Conservation (phyloP, 2,113 vertebrate genomes). For the Xiphophorus couchianus region DNA sequence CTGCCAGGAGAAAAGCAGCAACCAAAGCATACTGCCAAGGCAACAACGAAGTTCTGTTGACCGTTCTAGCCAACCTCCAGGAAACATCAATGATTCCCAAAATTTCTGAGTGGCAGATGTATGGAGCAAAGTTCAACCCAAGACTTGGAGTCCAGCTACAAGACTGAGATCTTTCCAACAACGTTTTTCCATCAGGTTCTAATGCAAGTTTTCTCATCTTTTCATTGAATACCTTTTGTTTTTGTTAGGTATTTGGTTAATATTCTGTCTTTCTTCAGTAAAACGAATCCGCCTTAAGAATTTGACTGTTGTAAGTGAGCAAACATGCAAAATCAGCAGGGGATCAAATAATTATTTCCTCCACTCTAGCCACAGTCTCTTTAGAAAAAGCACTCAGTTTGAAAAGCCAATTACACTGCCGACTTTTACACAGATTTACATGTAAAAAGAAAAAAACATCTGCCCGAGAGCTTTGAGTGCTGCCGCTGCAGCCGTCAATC, state of each 20-base stretch:
- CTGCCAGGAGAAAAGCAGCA: too few species aligned
- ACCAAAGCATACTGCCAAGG: too few species aligned
- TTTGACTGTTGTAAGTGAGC: background rate
- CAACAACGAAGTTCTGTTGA: background rate
- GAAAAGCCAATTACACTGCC: constrained; percentile 11
- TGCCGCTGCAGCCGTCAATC: constrained; percentile 24
- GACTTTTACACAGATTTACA: constrained; percentile 12
- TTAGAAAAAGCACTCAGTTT: background rate
- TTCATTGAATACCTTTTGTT: too few species aligned
- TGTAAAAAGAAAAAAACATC: background rate
- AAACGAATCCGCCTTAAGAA: too few species aligned
- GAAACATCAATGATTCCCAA: background rate
- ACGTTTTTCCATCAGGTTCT: background rate
- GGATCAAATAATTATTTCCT: background rate
- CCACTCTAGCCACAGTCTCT: background rate
- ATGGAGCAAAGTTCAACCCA: too few species aligned
- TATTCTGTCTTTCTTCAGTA: too few species aligned
- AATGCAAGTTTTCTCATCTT: background rate
- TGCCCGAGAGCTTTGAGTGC: constrained; percentile 18
- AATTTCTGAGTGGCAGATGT: too few species aligned
- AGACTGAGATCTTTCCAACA: background rate
- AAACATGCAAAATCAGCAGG: background rate
- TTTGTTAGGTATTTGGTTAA: too few species aligned
- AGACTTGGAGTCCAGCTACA: too few species aligned
- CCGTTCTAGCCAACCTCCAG: background rate